Conservation (phyloP, 64 coral and sea anemone species). For the Montipora foliosa region DNA sequence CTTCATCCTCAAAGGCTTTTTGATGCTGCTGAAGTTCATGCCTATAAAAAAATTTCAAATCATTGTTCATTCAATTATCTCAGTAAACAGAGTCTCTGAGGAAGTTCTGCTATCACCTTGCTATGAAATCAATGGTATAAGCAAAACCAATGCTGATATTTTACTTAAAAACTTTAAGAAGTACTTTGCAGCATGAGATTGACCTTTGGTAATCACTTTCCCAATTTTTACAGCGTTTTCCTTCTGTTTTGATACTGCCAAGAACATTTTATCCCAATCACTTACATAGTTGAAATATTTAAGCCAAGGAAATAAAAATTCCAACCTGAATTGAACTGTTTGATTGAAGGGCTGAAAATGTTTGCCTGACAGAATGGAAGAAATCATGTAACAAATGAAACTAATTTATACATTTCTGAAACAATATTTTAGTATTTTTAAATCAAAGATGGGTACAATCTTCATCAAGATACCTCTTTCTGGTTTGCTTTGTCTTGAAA, state of each 20-base stretch:
- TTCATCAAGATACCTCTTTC: slow-evolving; percentile 3
- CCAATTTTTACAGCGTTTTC: too few relatives aligned
- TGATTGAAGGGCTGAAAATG: slow-evolving; percentile 13
- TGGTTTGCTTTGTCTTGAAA: slow-evolving; percentile 14
- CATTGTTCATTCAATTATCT: slow-evolving; percentile 12
- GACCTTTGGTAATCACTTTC: too few relatives aligned
- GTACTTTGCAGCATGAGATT: too few relatives aligned
- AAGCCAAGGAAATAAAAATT: too few relatives aligned
- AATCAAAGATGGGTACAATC: neutral
- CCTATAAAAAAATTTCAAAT: neutral
- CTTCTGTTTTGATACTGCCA: too few relatives aligned
- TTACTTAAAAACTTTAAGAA: too few relatives aligned
- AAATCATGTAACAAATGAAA: slow-evolving; percentile 11
- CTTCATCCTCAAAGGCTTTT: neutral
- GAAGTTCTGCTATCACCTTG: slow-evolving; percentile 7
- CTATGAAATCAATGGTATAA: slow-evolving; percentile 12
- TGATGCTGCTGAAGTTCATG: slow-evolving; percentile 14
- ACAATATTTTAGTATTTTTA: neutral
- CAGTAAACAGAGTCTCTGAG: neutral
- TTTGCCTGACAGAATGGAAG: slow-evolving; percentile 7
- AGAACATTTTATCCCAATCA: too few relatives aligned
- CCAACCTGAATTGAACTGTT: neutral
- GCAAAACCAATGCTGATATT: neutral
- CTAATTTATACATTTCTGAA: neutral
- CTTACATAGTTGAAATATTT: too few relatives aligned